Evolutionary conservation across 2,797 vertebrate genomes (phyloP).

Genomic region (Lepidocolaptes lacrymiger): DNA sequence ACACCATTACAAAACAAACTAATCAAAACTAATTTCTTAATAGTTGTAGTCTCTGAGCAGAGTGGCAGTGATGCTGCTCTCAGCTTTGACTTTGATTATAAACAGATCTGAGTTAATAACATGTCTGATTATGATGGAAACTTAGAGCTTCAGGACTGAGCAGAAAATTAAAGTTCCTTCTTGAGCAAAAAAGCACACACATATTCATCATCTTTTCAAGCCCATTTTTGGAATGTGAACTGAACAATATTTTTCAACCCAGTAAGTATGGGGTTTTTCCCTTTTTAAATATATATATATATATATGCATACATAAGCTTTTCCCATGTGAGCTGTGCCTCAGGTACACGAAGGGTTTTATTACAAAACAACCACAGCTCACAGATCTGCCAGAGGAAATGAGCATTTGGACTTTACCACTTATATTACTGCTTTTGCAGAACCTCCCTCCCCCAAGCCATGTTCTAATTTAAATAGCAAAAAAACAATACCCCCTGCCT

Average conservation of each 20-base stretch:
- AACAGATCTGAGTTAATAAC: conserved; percentile 52
- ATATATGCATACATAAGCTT: background rate
- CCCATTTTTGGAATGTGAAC: background rate
- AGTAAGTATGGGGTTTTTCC: background rate
- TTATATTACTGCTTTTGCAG: background rate
- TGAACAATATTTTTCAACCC: background rate
- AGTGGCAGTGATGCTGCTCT: background rate
- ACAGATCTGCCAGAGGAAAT: conserved; percentile 31
- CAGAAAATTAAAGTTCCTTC: conserved; percentile 10
- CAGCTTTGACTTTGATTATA: conserved; percentile 42
- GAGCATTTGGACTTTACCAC: background rate
- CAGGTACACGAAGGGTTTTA: background rate
- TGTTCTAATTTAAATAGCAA: background rate
- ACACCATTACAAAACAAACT: conserved; percentile 52
- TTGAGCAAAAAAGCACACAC: background rate
- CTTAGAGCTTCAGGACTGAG: background rate
- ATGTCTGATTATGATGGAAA: background rate
- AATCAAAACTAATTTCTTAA: conserved; percentile 57
- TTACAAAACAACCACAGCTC: conserved; percentile 28
- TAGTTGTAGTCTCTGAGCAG: background rate
- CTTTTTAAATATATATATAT: background rate
- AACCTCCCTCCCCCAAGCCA: background rate
- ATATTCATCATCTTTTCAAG: background rate
- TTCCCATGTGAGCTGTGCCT: background rate
- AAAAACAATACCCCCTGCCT: background rate